Percentiles rank a stretch among this genome's conserved stretches.
Evolutionary conservation across 1,140 invertebrate species (phyloP).

Genomic region (Muscidifurax raptorellus): DNA sequence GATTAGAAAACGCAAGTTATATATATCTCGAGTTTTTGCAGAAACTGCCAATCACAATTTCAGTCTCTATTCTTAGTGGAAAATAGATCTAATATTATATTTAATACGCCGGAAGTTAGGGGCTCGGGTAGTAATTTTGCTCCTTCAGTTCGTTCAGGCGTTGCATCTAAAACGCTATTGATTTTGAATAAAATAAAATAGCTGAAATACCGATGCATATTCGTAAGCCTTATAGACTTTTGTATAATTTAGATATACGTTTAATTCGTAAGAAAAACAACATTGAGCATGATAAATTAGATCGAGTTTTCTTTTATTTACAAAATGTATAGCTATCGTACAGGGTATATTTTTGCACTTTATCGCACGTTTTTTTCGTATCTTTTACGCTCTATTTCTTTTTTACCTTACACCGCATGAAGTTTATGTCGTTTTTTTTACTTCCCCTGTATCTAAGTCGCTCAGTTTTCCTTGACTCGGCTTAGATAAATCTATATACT

Average conservation of each 20-base stretch:
- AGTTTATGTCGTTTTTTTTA: background rate
- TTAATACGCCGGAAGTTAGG: background rate
- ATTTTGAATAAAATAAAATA: background rate
- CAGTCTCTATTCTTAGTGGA: background rate
- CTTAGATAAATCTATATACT: background rate
- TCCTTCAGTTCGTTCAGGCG: background rate
- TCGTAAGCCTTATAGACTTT: background rate
- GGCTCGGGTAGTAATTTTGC: background rate
- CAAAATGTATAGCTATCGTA: background rate
- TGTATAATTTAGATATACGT: background rate
- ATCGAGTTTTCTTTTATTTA: background rate
- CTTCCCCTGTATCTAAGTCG: background rate
- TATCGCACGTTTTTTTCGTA: background rate
- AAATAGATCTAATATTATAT: background rate
- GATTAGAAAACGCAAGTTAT: no score
- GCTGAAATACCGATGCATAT: background rate
- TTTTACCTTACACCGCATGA: background rate
- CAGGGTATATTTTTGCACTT: background rate
- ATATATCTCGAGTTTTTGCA: background rate
- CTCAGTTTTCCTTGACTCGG: background rate
- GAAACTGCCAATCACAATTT: background rate
- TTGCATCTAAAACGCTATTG: background rate
- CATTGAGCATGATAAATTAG: background rate
- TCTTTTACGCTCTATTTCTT: slow-evolving; percentile 17
- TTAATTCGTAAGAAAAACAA: background rate